phyloP scores from a whole-genome alignment of 2,797 vertebrate species.

The Poeciliopsis infans region DNA sequence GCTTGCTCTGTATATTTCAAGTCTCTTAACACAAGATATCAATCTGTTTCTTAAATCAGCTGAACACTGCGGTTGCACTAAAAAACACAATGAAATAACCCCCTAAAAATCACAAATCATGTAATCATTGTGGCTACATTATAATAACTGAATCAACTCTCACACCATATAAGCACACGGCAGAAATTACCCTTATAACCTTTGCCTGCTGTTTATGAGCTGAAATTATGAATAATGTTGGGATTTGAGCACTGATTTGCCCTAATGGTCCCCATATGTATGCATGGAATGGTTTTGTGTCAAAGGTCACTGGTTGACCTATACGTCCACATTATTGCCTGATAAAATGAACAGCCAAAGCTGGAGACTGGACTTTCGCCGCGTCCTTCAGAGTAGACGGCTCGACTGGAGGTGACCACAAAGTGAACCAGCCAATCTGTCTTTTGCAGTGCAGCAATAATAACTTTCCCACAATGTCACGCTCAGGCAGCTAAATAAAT shows the following conservation, averaged over 20 bases:
- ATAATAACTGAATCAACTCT: constrained; percentile 16
- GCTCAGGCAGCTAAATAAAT: constrained; percentile 68
- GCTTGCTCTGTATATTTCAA: not conserved
- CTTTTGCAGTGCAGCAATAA: constrained; percentile 53
- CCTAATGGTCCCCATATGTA: constrained; percentile 23
- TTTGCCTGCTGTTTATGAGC: constrained; percentile 10
- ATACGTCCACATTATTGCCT: not conserved
- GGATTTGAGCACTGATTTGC: constrained; percentile 6
- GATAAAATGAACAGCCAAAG: constrained; percentile 19
- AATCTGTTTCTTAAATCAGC: constrained; percentile 27
- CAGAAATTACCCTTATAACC: constrained; percentile 3
- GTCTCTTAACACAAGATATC: not conserved
- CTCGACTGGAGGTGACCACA: constrained; percentile 54
- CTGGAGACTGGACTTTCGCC: not conserved
- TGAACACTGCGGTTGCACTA: constrained; percentile 5
- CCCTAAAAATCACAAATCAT: not conserved
- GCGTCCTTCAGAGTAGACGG: constrained; percentile 34
- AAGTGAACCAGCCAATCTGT: constrained; percentile 54
- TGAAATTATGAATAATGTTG: constrained; percentile 4
- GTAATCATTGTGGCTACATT: constrained; percentile 1
- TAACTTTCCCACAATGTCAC: constrained; percentile 56
- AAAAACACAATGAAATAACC: not conserved
- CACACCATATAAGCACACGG: not conserved
- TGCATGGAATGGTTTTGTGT: constrained; percentile 15
- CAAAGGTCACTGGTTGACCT: constrained; percentile 13